Evolutionary conservation across 2,797 vertebrate species (phyloP).

Genomic region (Tokudaia muenninki): DNA sequence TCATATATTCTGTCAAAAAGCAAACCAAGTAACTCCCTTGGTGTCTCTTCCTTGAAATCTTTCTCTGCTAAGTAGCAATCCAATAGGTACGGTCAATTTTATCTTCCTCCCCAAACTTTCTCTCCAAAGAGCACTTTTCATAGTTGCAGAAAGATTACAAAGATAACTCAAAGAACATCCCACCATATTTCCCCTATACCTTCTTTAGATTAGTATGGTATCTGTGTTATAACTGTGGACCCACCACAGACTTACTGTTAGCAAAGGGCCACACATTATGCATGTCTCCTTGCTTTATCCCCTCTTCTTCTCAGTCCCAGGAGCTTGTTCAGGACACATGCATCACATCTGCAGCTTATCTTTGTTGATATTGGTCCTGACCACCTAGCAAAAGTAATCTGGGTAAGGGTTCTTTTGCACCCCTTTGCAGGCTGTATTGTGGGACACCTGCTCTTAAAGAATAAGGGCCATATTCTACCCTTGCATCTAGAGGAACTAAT

Average conservation of each 20-base stretch:
- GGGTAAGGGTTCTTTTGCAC: not conserved
- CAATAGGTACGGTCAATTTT: not conserved
- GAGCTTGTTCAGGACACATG: not conserved
- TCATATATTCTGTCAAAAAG: not conserved
- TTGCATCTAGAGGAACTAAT: not conserved
- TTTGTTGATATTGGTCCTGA: not conserved
- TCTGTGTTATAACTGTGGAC: not conserved
- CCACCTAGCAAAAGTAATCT: not conserved
- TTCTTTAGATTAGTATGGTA: not conserved
- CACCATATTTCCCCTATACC: not conserved
- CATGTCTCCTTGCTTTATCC: not conserved
- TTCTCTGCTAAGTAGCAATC: not conserved
- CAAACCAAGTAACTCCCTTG: not conserved
- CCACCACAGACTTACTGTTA: not conserved
- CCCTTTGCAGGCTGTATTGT: rapidly evolving
- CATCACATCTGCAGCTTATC: not conserved
- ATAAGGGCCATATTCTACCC: not conserved
- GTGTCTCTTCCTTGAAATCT: not conserved
- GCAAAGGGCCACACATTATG: not conserved
- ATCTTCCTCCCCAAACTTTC: not conserved
- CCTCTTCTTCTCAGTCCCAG: not conserved
- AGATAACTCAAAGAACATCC: not conserved
- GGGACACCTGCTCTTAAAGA: not conserved
- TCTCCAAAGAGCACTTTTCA: not conserved
- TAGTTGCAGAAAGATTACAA: not conserved